phyloP scores from a whole-genome alignment of 1,140 invertebrate species.

The Colletes gigas region DNA sequence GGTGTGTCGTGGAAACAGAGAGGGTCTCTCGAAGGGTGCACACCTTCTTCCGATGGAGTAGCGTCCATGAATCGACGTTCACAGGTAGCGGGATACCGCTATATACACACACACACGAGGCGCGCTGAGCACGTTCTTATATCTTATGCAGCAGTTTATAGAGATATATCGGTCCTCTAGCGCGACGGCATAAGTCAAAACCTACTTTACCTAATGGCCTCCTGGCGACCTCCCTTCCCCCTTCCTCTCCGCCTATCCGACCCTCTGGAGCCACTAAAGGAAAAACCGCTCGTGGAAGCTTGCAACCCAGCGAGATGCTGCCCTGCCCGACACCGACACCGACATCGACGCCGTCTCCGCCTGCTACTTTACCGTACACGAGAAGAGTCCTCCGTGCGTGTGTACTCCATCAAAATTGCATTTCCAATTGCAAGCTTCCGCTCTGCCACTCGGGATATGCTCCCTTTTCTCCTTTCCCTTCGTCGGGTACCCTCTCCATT shows the following conservation, averaged over 20 bases:
- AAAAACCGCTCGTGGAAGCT: constrained; percentile 51
- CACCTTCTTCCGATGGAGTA: constrained; percentile 54
- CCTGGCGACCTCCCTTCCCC: constrained; percentile 58
- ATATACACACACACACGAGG: constrained; percentile 8
- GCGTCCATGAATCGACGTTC: constrained; percentile 49
- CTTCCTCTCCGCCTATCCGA: constrained; percentile 14
- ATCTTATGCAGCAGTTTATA: constrained; percentile 76
- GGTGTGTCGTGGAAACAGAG: constrained; percentile 20
- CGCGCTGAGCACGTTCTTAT: constrained; percentile 60
- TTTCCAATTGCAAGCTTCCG: constrained; percentile 68
- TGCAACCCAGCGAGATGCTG: constrained; percentile 15
- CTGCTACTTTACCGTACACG: constrained; percentile 34
- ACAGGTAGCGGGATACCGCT: constrained; percentile 29
- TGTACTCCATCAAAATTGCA: constrained; percentile 72
- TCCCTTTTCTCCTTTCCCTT: neutral
- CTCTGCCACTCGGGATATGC: constrained; percentile 40
- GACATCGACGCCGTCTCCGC: constrained; percentile 5
- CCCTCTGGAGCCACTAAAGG: constrained; percentile 43
- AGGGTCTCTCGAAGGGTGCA: constrained; percentile 35
- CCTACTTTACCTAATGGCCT: constrained; percentile 77
- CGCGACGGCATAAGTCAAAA: constrained; percentile 77
- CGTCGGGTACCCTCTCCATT: constrained; percentile 13
- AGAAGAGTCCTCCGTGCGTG: constrained; percentile 40
- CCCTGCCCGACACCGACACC: constrained; percentile 13
- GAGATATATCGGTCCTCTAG: constrained; percentile 72